phyloP scores from a whole-genome alignment of 2,888 invertebrate species.

The Ophion obscuratus region DNA sequence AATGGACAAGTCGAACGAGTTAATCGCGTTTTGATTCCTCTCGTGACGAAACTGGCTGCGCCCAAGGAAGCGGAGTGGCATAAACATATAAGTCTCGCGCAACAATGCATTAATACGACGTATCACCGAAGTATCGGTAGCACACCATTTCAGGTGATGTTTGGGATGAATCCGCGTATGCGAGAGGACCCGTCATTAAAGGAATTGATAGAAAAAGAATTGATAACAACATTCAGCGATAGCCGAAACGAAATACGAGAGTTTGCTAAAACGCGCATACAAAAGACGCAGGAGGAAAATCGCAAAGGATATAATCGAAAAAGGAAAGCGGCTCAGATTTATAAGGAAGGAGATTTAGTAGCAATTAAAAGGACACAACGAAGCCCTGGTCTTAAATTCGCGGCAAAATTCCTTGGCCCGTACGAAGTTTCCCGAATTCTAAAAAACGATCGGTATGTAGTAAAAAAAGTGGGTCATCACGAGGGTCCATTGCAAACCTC shows the following conservation, averaged over 20 bases:
- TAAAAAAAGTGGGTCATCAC: constrained; percentile 11
- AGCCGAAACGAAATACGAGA: constrained; percentile 4
- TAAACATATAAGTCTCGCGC: constrained; percentile 64
- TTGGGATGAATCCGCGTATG: constrained; percentile 5
- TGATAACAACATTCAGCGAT: not conserved
- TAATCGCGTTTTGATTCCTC: constrained; percentile 75
- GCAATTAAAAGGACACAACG: constrained; percentile 16
- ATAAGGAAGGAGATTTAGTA: constrained; percentile 17
- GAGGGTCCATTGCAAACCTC: constrained; percentile 32
- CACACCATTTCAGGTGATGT: constrained; percentile 15
- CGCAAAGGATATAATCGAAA: constrained; percentile 17
- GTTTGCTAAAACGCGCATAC: constrained; percentile 3
- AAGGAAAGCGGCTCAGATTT: constrained; percentile 7
- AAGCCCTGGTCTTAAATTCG: constrained; percentile 24
- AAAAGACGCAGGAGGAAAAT: constrained; percentile 32
- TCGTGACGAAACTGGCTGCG: constrained; percentile 53
- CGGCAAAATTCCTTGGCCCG: not conserved
- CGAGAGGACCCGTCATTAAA: not conserved
- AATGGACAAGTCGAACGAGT: constrained; percentile 74
- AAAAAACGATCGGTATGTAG: not conserved
- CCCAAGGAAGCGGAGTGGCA: constrained; percentile 10
- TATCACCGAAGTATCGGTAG: constrained; percentile 9
- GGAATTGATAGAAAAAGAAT: constrained; percentile 4
- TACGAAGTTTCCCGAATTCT: constrained; percentile 5
- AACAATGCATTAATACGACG: constrained; percentile 11